Base-by-base conservation (phyloP, 2,888 invertebrate genomes). In the Dasypolia templi region DNA sequence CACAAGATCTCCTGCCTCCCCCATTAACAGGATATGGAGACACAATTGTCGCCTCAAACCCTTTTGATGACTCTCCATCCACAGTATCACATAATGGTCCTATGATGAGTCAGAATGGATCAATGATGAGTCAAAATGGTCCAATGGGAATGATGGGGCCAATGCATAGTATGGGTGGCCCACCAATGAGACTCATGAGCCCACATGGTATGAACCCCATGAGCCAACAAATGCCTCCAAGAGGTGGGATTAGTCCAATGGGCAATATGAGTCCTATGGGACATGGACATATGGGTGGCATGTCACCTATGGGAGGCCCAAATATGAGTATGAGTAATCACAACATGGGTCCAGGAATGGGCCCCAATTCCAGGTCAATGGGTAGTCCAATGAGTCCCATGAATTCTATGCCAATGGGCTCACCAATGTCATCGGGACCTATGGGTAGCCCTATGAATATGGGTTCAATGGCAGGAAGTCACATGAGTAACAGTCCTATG, bases 21-120 rank as follows among this genome's bases (percentile, higher is more conserved):
- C 99, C 99, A 42, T 97, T 98, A 89, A 98, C 98, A 62, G 98
- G 98, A 85, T 99, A 98, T 94, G 99, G 99, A 53, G 99, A 99
- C 92, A 99, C 99, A 77, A 98, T 99, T 91, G 98, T 99, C 79
- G 99, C 99, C 75, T 99, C 98, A 81, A 99, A 99, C 95, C 99
- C 99, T 55, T 99, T 99, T 93, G 99, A 99, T 95, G 99, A 99
- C 92, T 98, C 98, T 70, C 98, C 98, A 65, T 97, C 97, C 64
- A 97, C 97, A 66, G 96, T 97, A 65, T 94, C 96, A 83, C 94
- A 97, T 92, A 96, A 96, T 92, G 97, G 97, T 14, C 97, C 97
- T 84, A 97, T 97, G 96, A 96, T 96, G 93, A 97, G 96, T 90
- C 97, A 97, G 59, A 97, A 97, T 91, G 97, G 97, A 3, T 97